Conservation (phyloP, 2,113 vertebrate genomes). For the Labeo catla region DNA sequence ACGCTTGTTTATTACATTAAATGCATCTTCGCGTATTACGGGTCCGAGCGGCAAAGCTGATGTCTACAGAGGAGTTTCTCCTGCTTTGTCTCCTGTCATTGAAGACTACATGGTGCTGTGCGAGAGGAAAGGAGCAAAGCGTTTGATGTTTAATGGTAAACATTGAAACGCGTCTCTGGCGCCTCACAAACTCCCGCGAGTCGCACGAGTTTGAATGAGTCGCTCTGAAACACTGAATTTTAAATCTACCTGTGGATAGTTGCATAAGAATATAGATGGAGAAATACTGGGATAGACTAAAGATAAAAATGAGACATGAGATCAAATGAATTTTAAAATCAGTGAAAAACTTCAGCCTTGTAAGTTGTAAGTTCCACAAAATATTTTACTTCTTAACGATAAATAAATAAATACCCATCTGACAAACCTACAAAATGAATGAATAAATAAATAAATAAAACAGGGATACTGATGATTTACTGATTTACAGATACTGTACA, state of each 20-base stretch:
- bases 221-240: background rate
- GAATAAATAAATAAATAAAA: too few species aligned
- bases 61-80: background rate
- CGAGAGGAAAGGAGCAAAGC: conserved; percentile 61
- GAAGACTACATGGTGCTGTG: conserved; percentile 30
- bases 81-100: background rate
- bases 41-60: background rate
- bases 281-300: background rate
- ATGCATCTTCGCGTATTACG: background rate
- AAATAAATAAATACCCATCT: too few species aligned
- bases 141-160: conserved; percentile 67
- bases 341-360: background rate
- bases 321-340: background rate
- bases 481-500: too few species aligned
- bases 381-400: background rate
- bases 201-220: background rate
- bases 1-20: background rate
- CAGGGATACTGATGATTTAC: too few species aligned
- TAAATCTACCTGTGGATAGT: background rate
- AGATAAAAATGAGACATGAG: background rate
- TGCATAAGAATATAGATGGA: background rate
- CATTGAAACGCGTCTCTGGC: conserved; percentile 53
- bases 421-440: too few species aligned
- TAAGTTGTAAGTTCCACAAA: background rate
- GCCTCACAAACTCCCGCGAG: background rate